Evolutionary conservation across 2,888 invertebrate species (phyloP), one percentile per base, ranked within the genome.

Genomic region (Dynastes grantii): DNA sequence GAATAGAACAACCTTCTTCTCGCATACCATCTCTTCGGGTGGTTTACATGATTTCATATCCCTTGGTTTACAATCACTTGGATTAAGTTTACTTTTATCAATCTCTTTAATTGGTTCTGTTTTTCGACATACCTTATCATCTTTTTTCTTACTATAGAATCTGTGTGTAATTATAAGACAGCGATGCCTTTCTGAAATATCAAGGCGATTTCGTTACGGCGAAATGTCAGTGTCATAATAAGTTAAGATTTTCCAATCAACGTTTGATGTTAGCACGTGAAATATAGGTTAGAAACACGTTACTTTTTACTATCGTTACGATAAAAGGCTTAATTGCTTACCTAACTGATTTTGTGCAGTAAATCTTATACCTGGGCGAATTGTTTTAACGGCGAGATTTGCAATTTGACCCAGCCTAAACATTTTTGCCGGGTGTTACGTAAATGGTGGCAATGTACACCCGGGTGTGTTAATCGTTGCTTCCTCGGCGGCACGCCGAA

Each of bases 391-490:
- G 29, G 81, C 76, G 68, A 80, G 67, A 77, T 76, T 81, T 61
- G 79, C 79, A 49, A 83, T 76, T 80, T 81, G 79, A 76, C 63
- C 58, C 49, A 83, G 78, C 75, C 83, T 79, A 68, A 83, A 82
- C 83, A 83, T 83, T 82, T 82, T 81, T 73, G 80, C 83, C 81
- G 82, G 81, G 78, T 67, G 79, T 82, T 82, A 81, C 78, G 82
- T 82, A 81, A 83, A 78, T 76, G 78, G 76, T 75, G 79, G 75
- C 61, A 75, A 32, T 55, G 29, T 51, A 77, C 58, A 61, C 77
- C 63, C 77, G 63, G 71, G 49, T 40, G n/a, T 45, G 45, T 49
- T n/a, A 76, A 63, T 76, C 63, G 71, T 73, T 73, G 55, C 53
- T 53, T 68, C 16, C 4, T 73, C 53, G 68, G 49, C 29, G 68